Percentiles rank a stretch among this genome's conserved stretches.
Evolutionary conservation across 1,140 invertebrate genomes (phyloP).

Genomic region (Ooceraea biroi): DNA sequence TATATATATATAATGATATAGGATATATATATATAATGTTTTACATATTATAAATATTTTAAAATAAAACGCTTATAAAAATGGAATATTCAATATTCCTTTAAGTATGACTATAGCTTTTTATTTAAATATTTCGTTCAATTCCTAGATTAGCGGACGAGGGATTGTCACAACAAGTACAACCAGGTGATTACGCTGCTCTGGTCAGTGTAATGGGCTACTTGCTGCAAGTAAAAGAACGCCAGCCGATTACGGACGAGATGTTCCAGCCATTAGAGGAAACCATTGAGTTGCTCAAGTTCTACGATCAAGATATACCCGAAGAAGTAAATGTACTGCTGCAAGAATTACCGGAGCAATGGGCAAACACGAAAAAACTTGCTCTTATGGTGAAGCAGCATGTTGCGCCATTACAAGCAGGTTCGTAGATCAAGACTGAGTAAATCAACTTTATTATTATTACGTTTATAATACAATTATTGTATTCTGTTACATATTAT

Average conservation of each 20-base stretch:
- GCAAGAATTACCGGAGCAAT: conserved; percentile 97
- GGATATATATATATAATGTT: too few relatives aligned
- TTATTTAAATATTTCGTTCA: conserved; percentile 38
- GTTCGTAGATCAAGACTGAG: conserved; percentile 62
- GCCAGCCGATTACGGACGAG: conserved; percentile 92
- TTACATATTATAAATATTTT: too few relatives aligned
- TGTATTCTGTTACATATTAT: not conserved
- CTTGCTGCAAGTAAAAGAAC: conserved; percentile 93
- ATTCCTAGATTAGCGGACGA: conserved; percentile 87
- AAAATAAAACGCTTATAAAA: too few relatives aligned
- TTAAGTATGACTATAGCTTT: too few relatives aligned
- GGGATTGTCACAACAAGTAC: conserved; percentile 92
- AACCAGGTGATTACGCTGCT: conserved; percentile 92
- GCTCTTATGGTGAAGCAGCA: conserved; percentile 96
- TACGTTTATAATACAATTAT: conserved; percentile 3
- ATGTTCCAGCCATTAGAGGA: conserved; percentile 98
- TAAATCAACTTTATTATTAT: conserved; percentile 12
- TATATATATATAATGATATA: too few relatives aligned
- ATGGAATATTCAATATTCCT: too few relatives aligned
- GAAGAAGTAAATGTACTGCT: conserved; percentile 95
- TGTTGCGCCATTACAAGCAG: conserved; percentile 97
- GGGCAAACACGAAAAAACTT: conserved; percentile 97
- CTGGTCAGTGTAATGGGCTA: conserved; percentile 94
- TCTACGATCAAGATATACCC: conserved; percentile 95
- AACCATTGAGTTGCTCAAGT: conserved; percentile 93